Percentiles rank a stretch among this genome's conserved stretches.
Conservation (phyloP, 2,888 invertebrate species). For the Orchesellides sinensis region DNA sequence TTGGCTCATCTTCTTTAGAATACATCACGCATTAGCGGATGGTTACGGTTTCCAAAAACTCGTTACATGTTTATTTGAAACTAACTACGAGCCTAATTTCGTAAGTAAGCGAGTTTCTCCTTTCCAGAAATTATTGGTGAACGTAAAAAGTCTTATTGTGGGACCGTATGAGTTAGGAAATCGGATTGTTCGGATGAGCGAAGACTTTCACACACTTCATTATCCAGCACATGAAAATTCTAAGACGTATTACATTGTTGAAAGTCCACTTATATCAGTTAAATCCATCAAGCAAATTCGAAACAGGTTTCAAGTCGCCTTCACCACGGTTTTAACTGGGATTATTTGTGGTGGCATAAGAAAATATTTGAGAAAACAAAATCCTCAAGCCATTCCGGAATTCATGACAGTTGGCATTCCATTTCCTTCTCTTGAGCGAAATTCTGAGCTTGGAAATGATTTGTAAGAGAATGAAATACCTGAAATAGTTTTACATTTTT, state of each 20-base stretch:
- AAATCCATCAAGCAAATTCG: constrained; percentile 6
- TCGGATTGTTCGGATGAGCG: not conserved
- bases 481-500: too few species aligned
- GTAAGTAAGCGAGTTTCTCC: not conserved
- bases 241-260: constrained; percentile 20
- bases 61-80: constrained; percentile 13
- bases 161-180: constrained; percentile 40
- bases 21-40: constrained; percentile 40
- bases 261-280: constrained; percentile 8
- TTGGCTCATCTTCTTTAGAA: constrained; percentile 29
- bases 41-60: constrained; percentile 30
- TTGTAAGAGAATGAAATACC: constrained; percentile 21
- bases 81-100: constrained; percentile 26
- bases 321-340: constrained; percentile 15
- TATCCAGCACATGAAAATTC: not conserved
- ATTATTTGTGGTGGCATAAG: constrained; percentile 32
- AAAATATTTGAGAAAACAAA: constrained; percentile 13
- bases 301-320: not conserved
- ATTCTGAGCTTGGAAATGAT: constrained; percentile 28
- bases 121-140: constrained; percentile 5
- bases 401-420: constrained; percentile 10
- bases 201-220: constrained; percentile 24
- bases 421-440: not conserved
- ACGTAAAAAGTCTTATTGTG: not conserved
- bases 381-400: constrained; percentile 11